Evolutionary conservation across 2,113 vertebrate genomes (phyloP).

Genomic region (Calonectris borealis): DNA sequence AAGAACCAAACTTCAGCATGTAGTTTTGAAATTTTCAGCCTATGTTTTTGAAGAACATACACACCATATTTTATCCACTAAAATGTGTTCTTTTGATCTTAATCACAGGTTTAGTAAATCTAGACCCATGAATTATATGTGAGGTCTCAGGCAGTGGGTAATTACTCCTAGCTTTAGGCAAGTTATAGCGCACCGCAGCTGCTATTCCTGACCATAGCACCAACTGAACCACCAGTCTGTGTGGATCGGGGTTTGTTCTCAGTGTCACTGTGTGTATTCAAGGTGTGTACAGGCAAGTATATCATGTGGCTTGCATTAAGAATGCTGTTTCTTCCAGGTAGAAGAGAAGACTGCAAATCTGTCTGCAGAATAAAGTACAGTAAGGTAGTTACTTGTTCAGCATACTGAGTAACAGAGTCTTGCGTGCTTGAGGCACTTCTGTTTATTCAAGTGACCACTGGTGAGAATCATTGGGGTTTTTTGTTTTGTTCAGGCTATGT

Average conservation of each 20-base stretch:
- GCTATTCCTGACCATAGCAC: background rate
- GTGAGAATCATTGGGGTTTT: background rate
- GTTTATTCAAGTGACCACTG: conserved; percentile 5
- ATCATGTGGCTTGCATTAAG: background rate
- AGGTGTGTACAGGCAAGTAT: background rate
- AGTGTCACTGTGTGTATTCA: background rate
- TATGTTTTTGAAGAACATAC: conserved; percentile 9
- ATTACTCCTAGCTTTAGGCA: conserved; percentile 31
- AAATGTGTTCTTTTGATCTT: conserved; percentile 43
- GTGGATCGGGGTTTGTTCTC: background rate
- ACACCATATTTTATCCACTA: background rate
- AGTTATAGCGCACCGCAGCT: background rate
- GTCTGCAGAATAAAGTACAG: background rate
- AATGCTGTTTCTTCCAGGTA: background rate
- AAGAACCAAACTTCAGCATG: background rate
- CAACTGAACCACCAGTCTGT: background rate
- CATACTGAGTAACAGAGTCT: background rate
- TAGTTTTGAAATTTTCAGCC: background rate
- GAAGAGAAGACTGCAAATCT: conserved; percentile 11
- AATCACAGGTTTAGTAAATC: conserved; percentile 59
- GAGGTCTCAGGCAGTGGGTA: conserved; percentile 8
- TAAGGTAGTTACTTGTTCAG: background rate
- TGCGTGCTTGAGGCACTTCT: background rate
- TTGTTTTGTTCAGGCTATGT: background rate
- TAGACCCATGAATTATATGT: conserved; percentile 48